phyloP scores from a whole-genome alignment of 2,113 vertebrate genomes.

The Gambusia affinis region DNA sequence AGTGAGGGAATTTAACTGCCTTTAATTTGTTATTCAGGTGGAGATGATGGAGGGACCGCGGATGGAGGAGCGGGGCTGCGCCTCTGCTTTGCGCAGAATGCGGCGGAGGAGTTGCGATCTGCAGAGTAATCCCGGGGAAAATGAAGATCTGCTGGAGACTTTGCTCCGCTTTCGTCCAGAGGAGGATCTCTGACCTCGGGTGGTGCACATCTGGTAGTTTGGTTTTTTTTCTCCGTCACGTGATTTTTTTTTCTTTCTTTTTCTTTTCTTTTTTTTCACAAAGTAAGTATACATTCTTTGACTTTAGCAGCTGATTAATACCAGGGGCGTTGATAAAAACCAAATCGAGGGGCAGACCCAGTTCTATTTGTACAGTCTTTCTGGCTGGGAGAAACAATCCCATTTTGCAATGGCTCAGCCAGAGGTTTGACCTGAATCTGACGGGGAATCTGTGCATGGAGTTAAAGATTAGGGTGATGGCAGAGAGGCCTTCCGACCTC shows the following conservation, averaged over 20 bases:
- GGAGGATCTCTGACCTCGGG: slow-evolving; percentile 48
- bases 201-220: slow-evolving; percentile 41
- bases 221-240: slow-evolving; percentile 46
- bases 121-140: slow-evolving; percentile 49
- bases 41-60: slow-evolving; percentile 61
- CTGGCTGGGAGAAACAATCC: no score
- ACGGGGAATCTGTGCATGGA: background rate
- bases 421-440: background rate
- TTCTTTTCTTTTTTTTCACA: slow-evolving; percentile 28
- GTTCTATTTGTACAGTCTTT: background rate
- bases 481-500: background rate
- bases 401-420: background rate
- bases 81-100: slow-evolving; percentile 57
- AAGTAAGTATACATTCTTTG: slow-evolving; percentile 60
- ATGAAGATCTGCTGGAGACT: slow-evolving; percentile 54
- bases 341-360: background rate
- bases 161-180: slow-evolving; percentile 31
- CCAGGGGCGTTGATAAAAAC: background rate
- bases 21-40: slow-evolving; percentile 80
- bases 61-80: slow-evolving; percentile 53
- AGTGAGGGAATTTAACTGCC: slow-evolving; percentile 70
- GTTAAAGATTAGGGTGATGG: background rate
- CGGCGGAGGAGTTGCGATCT: slow-evolving; percentile 51
- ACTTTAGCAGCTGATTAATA: background rate
- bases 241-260: slow-evolving; percentile 36